phyloP scores from a whole-genome alignment of 2,797 vertebrate species.

The Melanotaenia trifasciata region DNA sequence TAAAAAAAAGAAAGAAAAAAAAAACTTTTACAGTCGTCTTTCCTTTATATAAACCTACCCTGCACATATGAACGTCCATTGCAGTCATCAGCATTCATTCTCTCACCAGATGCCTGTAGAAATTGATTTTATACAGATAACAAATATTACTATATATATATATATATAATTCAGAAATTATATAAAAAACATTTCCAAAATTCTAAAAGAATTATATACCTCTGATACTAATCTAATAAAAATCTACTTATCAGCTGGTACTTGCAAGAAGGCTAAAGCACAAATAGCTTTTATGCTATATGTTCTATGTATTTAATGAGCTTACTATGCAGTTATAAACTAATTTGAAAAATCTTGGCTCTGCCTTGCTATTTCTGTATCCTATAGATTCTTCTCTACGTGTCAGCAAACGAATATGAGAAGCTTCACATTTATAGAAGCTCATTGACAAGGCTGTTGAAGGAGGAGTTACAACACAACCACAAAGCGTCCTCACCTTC shows the following conservation, averaged over 20 bases:
- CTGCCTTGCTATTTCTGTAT: slow-evolving; percentile 24
- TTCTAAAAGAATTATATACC: neutral
- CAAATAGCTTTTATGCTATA: neutral
- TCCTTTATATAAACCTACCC: slow-evolving; percentile 77
- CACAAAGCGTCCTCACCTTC: neutral
- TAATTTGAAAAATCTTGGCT: slow-evolving; percentile 13
- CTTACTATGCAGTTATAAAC: slow-evolving; percentile 16
- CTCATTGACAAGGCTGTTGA: slow-evolving; percentile 21
- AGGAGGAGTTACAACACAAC: slow-evolving; percentile 63
- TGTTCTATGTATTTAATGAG: neutral
- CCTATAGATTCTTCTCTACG: slow-evolving; percentile 25
- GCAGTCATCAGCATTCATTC: slow-evolving; percentile 95
- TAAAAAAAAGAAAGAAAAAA: slow-evolving; percentile 21
- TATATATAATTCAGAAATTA: neutral
- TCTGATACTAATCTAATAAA: slow-evolving; percentile 22
- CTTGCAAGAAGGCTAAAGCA: slow-evolving; percentile 15
- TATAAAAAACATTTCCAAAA: neutral
- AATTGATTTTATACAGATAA: slow-evolving; percentile 15
- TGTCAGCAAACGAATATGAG: slow-evolving; percentile 40
- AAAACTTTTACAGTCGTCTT: neutral
- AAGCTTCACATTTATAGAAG: slow-evolving; percentile 49
- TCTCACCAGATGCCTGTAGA: slow-evolving; percentile 85
- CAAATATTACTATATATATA: neutral
- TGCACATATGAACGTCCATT: slow-evolving; percentile 91
- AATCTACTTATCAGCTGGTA: slow-evolving; percentile 31